These are phyloP conservation scores for Drosophila paramelanica DNA, from an alignment of 2,888 invertebrate genomes.

Conservation along the genomic window DNA sequence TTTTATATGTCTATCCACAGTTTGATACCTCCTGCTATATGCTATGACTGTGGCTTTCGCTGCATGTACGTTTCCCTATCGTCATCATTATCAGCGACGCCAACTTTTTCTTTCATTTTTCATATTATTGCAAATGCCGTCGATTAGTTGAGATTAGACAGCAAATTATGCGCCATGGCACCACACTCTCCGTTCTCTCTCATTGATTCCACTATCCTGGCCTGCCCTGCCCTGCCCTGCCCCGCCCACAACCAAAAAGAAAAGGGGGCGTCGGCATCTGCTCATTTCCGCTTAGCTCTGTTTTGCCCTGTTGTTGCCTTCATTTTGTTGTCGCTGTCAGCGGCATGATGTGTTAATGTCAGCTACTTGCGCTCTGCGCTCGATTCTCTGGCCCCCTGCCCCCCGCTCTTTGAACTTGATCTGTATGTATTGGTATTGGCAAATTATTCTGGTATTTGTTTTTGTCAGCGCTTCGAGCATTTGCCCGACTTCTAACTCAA, in stretches of 20 bases:
- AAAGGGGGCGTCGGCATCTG: conserved; percentile 20
- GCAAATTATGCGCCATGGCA: conserved; percentile 70
- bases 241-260: not conserved
- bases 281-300: conserved; percentile 58
- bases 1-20: conserved; percentile 35
- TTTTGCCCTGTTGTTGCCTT: conserved; percentile 16
- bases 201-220: not conserved
- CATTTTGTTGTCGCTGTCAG: conserved; percentile 64
- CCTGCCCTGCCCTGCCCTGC: no score
- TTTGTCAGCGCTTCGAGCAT: conserved; percentile 62
- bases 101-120: conserved; percentile 74
- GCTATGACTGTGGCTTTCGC: not conserved
- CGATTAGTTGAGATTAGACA: conserved; percentile 78
- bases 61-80: conserved; percentile 55
- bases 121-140: conserved; percentile 78
- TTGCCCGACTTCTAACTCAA: conserved; percentile 54
- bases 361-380: conserved; percentile 46
- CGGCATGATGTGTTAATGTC: conserved; percentile 79
- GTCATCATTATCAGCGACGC: conserved; percentile 75
- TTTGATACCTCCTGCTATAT: conserved; percentile 27
- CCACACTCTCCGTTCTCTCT: not conserved
- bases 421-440: conserved; percentile 55
- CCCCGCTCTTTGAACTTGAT: conserved; percentile 33
- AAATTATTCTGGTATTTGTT: conserved; percentile 76
- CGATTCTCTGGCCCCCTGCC: not conserved